A percentile compares a stretch with the other conserved stretches of the same genome.
Evolutionary conservation across 2,113 vertebrate species (phyloP).

Genomic region (Cyphomyrus plagiostoma): DNA sequence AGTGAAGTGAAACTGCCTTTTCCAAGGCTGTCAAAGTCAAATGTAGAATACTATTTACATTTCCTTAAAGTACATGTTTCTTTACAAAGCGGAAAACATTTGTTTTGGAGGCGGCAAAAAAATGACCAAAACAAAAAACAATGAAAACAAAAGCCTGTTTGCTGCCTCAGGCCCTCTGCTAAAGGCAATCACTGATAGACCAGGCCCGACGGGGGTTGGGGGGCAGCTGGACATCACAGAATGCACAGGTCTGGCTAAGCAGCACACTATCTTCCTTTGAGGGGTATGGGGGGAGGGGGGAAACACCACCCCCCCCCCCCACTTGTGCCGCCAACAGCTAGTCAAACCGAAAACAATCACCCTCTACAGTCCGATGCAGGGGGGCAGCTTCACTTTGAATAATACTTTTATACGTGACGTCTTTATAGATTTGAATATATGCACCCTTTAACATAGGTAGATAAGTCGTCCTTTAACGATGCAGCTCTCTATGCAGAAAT

Average conservation of each 20-base stretch:
- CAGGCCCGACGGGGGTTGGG: not conserved
- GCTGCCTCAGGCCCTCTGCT: conserved; percentile 32
- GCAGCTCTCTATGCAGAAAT: conserved; percentile 36
- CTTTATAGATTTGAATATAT: conserved; percentile 48
- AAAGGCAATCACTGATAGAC: conserved; percentile 40
- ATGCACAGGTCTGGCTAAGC: not conserved
- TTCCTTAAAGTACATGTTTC: conserved; percentile 29
- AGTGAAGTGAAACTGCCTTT: conserved; percentile 47
- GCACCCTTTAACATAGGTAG: conserved; percentile 52
- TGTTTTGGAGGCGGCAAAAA: conserved; percentile 39
- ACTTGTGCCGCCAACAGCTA: not conserved
- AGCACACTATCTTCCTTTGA: not conserved
- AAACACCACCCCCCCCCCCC: not conserved
- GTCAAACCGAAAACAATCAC: not conserved
- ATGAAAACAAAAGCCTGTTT: conserved; percentile 27
- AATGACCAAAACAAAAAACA: not conserved
- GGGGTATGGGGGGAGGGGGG: not conserved
- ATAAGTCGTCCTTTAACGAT: conserved; percentile 50
- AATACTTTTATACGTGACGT: conserved; percentile 50
- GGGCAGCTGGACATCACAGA: not conserved
- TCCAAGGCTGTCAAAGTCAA: conserved; percentile 43
- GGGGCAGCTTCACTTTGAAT: conserved; percentile 40
- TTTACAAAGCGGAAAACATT: conserved; percentile 53
- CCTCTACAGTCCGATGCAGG: not conserved
- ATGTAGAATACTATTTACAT: conserved; percentile 54